Evolutionary conservation across 92 coral and sea anemone species (phyloP), one percentile per base, ranked within the genome.

Genomic region (Plumapathes pennacea): DNA sequence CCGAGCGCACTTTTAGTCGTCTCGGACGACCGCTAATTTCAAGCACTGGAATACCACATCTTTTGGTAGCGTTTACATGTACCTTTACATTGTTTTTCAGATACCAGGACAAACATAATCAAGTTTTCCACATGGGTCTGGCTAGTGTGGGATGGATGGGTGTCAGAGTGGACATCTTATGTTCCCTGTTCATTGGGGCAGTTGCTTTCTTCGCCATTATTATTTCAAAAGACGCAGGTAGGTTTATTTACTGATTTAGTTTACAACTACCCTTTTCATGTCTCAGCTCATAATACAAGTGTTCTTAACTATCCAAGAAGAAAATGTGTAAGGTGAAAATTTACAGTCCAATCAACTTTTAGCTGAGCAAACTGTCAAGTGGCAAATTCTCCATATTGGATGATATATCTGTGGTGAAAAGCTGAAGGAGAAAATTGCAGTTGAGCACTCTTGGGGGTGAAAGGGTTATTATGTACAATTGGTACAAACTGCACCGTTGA

Each of bases 101-200:
- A 36, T 46, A 46, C 17, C 69, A 62, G 34, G 69, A 62, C 14
- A 9, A 27, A 2, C 55, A 62, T 32, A 62, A 46, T 17, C 55
- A 47, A 5, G 69, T 31, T 32, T 62, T 46, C 37, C 44, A 44
- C n/a, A 20, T 62, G 69, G 56, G 33, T 32, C 9, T 48, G 18
- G 56, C 69, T 6, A 46, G 57, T 17, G 22, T 33, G 21, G 43
- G 69, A 5, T 62, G 69, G 69, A 42, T 62, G 32, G 69, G 69
- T 17, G 46, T 47, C 14, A 45, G 69, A 32, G 56, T 45, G 33
- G 69, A 62, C 32, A 23, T 47, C 32, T 36, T 62, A 4, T 62
- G 69, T 14, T 45, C 69, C 10, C 0, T 62, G 13, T 62, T 62
- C 22, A 62, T 62, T 8, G 40, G 55, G 11, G 42, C 45, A 25